phyloP scores from a whole-genome alignment of 1,140 invertebrate species.

The Triops cancriformis region DNA sequence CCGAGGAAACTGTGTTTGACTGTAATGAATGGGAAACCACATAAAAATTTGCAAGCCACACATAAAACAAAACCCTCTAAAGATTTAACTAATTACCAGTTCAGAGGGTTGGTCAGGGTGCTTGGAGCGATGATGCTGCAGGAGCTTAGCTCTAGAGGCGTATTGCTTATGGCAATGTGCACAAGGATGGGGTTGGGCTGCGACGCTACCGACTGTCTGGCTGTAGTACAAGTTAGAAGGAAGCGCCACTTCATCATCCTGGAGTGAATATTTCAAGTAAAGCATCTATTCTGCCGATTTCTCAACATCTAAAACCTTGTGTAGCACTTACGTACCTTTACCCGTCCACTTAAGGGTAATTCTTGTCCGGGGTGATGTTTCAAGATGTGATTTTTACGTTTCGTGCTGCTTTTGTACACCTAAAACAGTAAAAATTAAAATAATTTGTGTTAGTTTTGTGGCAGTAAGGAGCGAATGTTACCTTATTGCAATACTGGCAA shows the following conservation, averaged over 20 bases:
- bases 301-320: not conserved
- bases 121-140: slow-evolving; percentile 70
- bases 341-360: slow-evolving; percentile 48
- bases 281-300: not conserved
- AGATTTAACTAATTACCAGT: not conserved
- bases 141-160: slow-evolving; percentile 67
- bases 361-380: slow-evolving; percentile 73
- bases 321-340: slow-evolving; percentile 34
- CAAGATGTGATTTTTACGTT: slow-evolving; percentile 72
- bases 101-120: slow-evolving; percentile 48
- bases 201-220: slow-evolving; percentile 61
- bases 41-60: not conserved
- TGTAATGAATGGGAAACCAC: not conserved
- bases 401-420: slow-evolving; percentile 76
- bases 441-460: too few species aligned
- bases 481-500: slow-evolving; percentile 78
- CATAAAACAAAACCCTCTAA: not conserved
- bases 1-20: not conserved
- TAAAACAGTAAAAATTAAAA: slow-evolving; percentile 33
- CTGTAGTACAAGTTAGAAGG: slow-evolving; percentile 53
- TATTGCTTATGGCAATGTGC: slow-evolving; percentile 78
- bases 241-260: slow-evolving; percentile 41
- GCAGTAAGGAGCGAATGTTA: too few species aligned
- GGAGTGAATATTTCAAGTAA: too few species aligned
- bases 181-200: slow-evolving; percentile 63